phyloP scores from a whole-genome alignment of 2,113 vertebrate genomes.

The Cryptomyrus ogoouensis region DNA sequence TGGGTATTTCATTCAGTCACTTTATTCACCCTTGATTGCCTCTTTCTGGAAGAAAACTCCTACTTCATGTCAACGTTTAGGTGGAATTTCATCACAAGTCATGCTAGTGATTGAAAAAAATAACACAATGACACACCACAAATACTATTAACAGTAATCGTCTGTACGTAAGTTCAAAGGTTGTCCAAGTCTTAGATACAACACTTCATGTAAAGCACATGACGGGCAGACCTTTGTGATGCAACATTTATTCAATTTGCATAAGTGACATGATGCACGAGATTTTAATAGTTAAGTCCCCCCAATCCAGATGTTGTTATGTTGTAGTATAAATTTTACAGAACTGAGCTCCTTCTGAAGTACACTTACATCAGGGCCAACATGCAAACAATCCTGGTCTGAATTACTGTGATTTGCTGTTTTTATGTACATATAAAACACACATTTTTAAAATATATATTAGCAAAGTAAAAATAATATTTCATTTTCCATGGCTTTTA shows the following conservation, averaged over 20 bases:
- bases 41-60: not conserved
- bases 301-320: not conserved
- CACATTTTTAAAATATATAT: conserved; percentile 20
- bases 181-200: not conserved
- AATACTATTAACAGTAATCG: not conserved
- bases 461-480: conserved; percentile 15
- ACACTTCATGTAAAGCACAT: not conserved
- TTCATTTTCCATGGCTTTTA: conserved; percentile 20
- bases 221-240: not conserved
- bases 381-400: not conserved
- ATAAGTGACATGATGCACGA: not conserved
- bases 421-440: conserved; percentile 14
- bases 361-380: not conserved
- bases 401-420: not conserved
- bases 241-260: not conserved
- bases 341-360: not conserved
- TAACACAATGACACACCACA: not conserved
- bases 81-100: not conserved
- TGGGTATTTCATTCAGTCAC: not conserved
- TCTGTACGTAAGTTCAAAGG: not conserved
- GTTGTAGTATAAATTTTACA: not conserved
- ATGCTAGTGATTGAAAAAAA: not conserved
- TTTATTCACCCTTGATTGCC: not conserved
- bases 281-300: not conserved
- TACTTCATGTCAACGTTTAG: not conserved